Base-by-base conservation (phyloP, 2,888 invertebrate genomes). In the Lasioglossum leucozonium region DNA sequence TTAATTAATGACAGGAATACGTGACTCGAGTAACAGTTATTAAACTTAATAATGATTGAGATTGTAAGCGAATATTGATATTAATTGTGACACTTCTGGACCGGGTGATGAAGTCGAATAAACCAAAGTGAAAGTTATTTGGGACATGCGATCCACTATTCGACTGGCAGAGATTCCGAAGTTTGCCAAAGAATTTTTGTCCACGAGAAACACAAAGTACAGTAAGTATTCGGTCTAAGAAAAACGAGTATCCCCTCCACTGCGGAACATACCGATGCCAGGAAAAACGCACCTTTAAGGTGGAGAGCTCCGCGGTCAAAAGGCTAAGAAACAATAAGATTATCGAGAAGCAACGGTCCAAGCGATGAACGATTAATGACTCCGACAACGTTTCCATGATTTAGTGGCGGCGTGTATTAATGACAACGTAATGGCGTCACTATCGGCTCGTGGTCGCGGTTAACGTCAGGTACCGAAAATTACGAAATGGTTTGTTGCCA, bases 361-460 rank as follows among this genome's bases (percentile, higher is more conserved):
- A n/a, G 55, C 55, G 11, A n/a, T 55, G 77, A 72, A 67, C 78
- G 78, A 85, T 82, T 76, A 79, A 82, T 79, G 40, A n/a, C 58
- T 26, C 13, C 77, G 82, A 79, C 65, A 79, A 85, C 74, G 77
- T 79, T 83, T 74, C 71, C 77, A 71, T 74, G 79, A 85, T 79
- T 83, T 79, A 81, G 55, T 42, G 55, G 42, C 76, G 72, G 34
- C 85, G 72, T 51, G 47, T 67, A 83, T 85, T 83, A 79, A 83
- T 44, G 72, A 73, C 40, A 34, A 37, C 37, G 4, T 73, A 85
- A 77, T 47, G 84, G 76, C 74, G 84, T 79, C 83, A 71, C 69
- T 83, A 79, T 84, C 74, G 75, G 26, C 62, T 26, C 42, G 58
- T 8, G 67, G 34, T 42, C 42, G 75, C 37, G 69, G 51, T 42